phyloP scores from a whole-genome alignment of 2,888 invertebrate genomes.

The Torymus auratus region DNA sequence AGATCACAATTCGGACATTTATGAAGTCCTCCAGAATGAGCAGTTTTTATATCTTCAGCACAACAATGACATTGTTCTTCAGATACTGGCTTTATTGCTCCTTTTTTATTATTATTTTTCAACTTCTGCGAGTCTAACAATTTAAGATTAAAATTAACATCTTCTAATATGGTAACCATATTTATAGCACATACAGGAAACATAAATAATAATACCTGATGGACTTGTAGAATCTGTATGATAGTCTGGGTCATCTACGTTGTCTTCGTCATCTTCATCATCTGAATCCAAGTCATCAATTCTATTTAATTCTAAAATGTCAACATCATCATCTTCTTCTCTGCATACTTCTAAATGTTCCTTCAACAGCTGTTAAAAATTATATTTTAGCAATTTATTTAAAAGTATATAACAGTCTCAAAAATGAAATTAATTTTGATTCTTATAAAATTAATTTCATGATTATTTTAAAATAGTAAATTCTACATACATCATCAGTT shows the following conservation, averaged over 20 bases:
- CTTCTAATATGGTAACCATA: background rate
- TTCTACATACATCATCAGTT: constrained; percentile 68
- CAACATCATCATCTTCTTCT: constrained; percentile 72
- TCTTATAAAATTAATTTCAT: background rate
- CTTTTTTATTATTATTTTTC: constrained; percentile 65
- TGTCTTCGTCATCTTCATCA: constrained; percentile 65
- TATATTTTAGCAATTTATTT: background rate
- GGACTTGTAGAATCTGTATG: constrained; percentile 57
- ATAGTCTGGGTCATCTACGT: constrained; percentile 63
- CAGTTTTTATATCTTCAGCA: constrained; percentile 79
- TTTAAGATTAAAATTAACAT: background rate
- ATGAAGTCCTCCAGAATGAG: constrained; percentile 80
- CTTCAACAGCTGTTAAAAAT: constrained; percentile 67
- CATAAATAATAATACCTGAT: constrained; percentile 46
- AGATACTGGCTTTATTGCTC: constrained; percentile 69
- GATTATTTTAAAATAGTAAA: background rate
- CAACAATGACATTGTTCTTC: constrained; percentile 79
- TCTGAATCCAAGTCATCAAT: constrained; percentile 69
- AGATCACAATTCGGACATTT: constrained; percentile 83
- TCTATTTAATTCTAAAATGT: constrained; percentile 68
- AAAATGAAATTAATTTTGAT: background rate
- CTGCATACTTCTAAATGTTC: constrained; percentile 73
- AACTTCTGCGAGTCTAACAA: constrained; percentile 58
- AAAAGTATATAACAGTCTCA: background rate
- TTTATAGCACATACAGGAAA: constrained; percentile 13